Evolutionary conservation across 1,140 invertebrate genomes (phyloP).

Genomic region (Luehdorfia chinensis): DNA sequence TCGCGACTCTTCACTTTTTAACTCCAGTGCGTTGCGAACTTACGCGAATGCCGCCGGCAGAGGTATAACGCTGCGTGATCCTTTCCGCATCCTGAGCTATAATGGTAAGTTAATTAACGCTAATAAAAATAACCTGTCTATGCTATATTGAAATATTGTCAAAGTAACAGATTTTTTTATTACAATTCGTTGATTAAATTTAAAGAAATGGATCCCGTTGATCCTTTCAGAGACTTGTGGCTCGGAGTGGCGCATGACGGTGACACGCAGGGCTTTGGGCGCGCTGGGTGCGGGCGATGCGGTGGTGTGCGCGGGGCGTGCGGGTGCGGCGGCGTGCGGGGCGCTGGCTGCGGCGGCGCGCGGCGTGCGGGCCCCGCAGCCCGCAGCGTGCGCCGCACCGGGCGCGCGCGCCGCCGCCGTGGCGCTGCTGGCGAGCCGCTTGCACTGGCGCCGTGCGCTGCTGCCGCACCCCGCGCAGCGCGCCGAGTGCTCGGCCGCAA

Average conservation of each 20-base stretch:
- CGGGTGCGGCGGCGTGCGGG: conserved; percentile 29
- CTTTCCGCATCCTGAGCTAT: conserved; percentile 29
- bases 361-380: conserved; percentile 26
- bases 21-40: conserved; percentile 17
- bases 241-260: conserved; percentile 26
- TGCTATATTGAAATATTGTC: too few species aligned
- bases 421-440: conserved; percentile 22
- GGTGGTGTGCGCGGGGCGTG: conserved; percentile 28
- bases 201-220: too few species aligned
- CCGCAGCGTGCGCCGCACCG: conserved; percentile 24
- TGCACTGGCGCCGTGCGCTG: conserved; percentile 37
- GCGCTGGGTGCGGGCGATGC: conserved; percentile 30
- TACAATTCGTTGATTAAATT: too few species aligned
- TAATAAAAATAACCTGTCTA: too few species aligned
- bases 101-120: conserved; percentile 36
- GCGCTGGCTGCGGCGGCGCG: conserved; percentile 25
- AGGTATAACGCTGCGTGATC: background rate
- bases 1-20: conserved; percentile 19
- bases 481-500: conserved; percentile 27
- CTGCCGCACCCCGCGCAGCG: conserved; percentile 17
- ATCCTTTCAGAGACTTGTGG: conserved; percentile 56
- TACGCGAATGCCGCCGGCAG: conserved; percentile 12
- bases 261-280: conserved; percentile 24
- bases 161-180: too few species aligned
- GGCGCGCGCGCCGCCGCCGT: conserved; percentile 29